Percentiles rank a stretch among this genome's conserved stretches.
These are phyloP conservation scores for Lithophane semibrunnea DNA, from an alignment of 2,888 invertebrate genomes.

Conservation along the genomic window DNA sequence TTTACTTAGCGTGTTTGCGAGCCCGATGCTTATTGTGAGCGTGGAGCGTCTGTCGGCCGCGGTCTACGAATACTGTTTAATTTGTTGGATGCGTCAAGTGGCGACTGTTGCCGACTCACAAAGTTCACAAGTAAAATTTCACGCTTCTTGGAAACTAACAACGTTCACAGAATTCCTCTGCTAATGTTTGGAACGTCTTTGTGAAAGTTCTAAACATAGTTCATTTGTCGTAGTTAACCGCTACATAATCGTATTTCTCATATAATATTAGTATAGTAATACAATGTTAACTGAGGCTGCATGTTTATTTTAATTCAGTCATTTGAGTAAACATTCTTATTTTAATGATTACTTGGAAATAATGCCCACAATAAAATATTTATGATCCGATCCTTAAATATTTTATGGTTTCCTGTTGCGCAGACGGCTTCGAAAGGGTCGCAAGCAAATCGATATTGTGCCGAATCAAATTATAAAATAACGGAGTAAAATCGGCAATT, in stretches of 20 bases:
- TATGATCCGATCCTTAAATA: constrained; percentile 52
- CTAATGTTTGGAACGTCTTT: constrained; percentile 61
- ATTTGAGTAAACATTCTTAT: constrained; percentile 55
- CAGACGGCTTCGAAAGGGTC: constrained; percentile 6
- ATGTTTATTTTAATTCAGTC: constrained; percentile 46
- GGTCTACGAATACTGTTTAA: constrained; percentile 74
- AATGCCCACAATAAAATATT: constrained; percentile 57
- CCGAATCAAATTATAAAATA: constrained; percentile 24
- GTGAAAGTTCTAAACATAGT: constrained; percentile 62
- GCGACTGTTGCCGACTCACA: constrained; percentile 58
- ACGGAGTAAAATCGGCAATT: constrained; percentile 9
- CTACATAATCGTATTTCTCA: constrained; percentile 29
- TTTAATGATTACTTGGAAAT: constrained; percentile 59
- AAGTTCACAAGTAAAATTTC: constrained; percentile 69
- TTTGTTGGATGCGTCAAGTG: constrained; percentile 72
- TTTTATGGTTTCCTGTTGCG: constrained; percentile 55
- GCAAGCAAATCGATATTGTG: constrained; percentile 36
- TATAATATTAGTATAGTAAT: constrained; percentile 18
- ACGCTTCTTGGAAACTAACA: constrained; percentile 67
- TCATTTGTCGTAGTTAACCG: constrained; percentile 55
- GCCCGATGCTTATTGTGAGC: constrained; percentile 81
- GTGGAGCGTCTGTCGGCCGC: constrained; percentile 69
- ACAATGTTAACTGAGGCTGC: constrained; percentile 31
- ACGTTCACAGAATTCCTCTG: constrained; percentile 58
- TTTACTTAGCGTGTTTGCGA: constrained; percentile 80